Evolutionary conservation across 2,113 vertebrate genomes (phyloP).

Genomic region (Kryptolebias marmoratus): DNA sequence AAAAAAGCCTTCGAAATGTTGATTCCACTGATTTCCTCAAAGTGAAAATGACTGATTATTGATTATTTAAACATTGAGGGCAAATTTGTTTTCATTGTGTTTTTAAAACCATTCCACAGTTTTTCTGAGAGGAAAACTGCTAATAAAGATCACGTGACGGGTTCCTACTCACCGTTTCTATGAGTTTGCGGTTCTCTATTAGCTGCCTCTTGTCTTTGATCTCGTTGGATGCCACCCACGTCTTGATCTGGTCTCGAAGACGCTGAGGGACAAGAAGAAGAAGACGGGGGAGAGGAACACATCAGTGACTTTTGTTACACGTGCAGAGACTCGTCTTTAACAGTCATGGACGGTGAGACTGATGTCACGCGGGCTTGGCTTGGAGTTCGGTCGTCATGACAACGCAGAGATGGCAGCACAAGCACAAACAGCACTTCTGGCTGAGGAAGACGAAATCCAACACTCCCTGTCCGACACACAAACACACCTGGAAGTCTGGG

Average conservation of each 20-base stretch:
- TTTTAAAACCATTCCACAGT: too few species aligned
- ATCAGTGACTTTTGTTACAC: constrained; percentile 34
- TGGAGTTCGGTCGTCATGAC: constrained; percentile 62
- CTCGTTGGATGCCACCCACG: constrained; percentile 93
- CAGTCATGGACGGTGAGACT: constrained; percentile 51
- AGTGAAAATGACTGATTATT: too few species aligned
- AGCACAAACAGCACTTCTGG: not conserved
- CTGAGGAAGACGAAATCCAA: constrained; percentile 10
- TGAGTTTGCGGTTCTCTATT: constrained; percentile 92
- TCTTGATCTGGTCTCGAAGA: constrained; percentile 96
- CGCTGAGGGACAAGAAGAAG: constrained; percentile 77
- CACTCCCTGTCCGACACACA: not conserved
- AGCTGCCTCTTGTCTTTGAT: constrained; percentile 95
- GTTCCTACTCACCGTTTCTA: constrained; percentile 86
- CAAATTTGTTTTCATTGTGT: too few species aligned
- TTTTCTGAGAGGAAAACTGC: not conserved
- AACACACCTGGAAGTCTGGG: not conserved
- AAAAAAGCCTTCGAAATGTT: too few species aligned
- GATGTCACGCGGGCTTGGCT: constrained; percentile 46
- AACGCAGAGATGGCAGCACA: constrained; percentile 28
- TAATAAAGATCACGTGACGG: not conserved
- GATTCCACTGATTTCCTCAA: too few species aligned
- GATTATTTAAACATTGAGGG: too few species aligned
- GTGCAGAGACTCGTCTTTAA: constrained; percentile 49
- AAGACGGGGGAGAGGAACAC: constrained; percentile 17